These are phyloP conservation scores for Pan paniscus DNA, from an alignment of 2,113 vertebrate genomes.

Conservation along the genomic window DNA sequence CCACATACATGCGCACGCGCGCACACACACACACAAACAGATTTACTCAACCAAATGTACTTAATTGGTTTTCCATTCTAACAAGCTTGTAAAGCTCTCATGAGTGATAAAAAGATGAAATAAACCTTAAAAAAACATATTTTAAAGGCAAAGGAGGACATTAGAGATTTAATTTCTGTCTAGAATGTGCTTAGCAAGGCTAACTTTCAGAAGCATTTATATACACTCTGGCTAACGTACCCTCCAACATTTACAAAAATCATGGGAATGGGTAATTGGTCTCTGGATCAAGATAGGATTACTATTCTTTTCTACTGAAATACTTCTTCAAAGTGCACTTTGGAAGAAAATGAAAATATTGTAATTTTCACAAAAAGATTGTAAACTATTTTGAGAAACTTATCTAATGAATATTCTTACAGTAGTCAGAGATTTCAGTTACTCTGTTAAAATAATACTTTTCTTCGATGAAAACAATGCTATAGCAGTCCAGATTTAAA, in stretches of 20 bases:
- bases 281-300: not conserved
- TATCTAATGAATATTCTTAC: not conserved
- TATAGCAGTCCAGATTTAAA: not conserved
- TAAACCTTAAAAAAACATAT: not conserved
- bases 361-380: not conserved
- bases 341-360: not conserved
- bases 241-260: not conserved
- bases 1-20: not conserved
- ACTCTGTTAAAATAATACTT: not conserved
- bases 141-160: not conserved
- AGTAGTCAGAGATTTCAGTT: not conserved
- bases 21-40: not conserved
- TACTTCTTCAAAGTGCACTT: not conserved
- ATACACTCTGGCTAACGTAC: not conserved
- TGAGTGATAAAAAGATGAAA: not conserved
- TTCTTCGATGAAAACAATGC: not conserved
- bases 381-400: not conserved
- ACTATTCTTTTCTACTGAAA: not conserved
- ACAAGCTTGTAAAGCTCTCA: not conserved
- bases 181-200: not conserved
- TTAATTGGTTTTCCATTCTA: conserved; percentile 39
- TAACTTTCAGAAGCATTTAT: not conserved
- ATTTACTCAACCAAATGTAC: not conserved
- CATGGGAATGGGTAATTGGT: not conserved
- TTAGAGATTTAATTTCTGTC: not conserved